Evolutionary conservation across 2,888 invertebrate genomes (phyloP).

Genomic region (Cheilosia grossa): DNA sequence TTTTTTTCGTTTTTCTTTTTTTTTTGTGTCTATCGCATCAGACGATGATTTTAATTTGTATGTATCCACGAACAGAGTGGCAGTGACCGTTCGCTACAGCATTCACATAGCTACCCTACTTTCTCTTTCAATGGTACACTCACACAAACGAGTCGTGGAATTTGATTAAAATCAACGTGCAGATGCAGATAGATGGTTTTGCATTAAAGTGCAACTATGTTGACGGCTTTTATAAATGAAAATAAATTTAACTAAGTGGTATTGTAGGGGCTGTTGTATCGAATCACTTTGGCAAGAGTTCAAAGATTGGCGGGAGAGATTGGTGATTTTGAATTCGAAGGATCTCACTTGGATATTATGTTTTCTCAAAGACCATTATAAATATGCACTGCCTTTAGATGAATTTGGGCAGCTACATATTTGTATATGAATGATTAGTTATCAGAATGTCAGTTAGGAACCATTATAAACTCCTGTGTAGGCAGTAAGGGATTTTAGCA

Average conservation of each 20-base stretch:
- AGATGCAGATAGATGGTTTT: slow-evolving; percentile 13
- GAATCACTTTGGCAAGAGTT: neutral
- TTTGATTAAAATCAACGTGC: slow-evolving; percentile 10
- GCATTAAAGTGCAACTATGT: slow-evolving; percentile 2
- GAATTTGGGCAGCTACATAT: no score
- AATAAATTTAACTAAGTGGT: slow-evolving; percentile 12
- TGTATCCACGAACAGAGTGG: slow-evolving; percentile 8
- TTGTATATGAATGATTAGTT: no score
- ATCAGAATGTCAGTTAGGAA: no score
- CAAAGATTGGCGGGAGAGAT: neutral
- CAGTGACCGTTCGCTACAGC: slow-evolving; percentile 42
- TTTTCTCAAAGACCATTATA: no score
- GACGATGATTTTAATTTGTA: slow-evolving; percentile 30
- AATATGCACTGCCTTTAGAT: no score
- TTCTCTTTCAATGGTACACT: slow-evolving; percentile 25
- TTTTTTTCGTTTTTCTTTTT: neutral
- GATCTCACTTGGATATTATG: no score
- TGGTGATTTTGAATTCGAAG: neutral
- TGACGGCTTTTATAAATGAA: slow-evolving; percentile 17
- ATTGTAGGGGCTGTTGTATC: neutral
- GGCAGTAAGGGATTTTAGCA: no score
- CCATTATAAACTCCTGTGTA: no score
- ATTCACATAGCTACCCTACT: slow-evolving; percentile 44
- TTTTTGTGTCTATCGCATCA: slow-evolving; percentile 22
- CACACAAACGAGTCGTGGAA: neutral